phyloP scores from a whole-genome alignment of 2,888 invertebrate genomes.

The Drosophila anomelani region DNA sequence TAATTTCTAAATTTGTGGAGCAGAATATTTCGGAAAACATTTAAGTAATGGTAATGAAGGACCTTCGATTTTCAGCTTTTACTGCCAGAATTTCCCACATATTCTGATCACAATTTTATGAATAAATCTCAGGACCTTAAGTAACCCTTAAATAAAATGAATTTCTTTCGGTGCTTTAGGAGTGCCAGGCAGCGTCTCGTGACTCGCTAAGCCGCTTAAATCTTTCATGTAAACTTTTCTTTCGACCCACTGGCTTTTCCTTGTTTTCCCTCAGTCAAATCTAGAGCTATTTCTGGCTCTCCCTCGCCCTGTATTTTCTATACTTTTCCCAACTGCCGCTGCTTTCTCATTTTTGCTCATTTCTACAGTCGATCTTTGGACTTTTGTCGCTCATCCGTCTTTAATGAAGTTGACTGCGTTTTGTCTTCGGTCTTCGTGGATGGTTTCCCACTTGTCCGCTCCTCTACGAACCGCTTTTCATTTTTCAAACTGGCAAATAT shows the following conservation, averaged over 20 bases:
- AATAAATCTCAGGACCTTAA: background rate
- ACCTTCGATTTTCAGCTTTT: too few species aligned
- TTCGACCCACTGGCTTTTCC: slow-evolving; percentile 20
- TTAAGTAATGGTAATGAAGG: too few species aligned
- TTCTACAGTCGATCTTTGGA: slow-evolving; percentile 63
- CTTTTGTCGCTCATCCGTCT: slow-evolving; percentile 50
- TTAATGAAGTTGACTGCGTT: slow-evolving; percentile 71
- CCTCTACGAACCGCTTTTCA: slow-evolving; percentile 7
- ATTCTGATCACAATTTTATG: too few species aligned
- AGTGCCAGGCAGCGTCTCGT: background rate
- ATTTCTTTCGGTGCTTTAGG: background rate
- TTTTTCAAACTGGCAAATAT: slow-evolving; percentile 41
- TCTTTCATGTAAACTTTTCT: slow-evolving; percentile 77
- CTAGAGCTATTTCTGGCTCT: slow-evolving; percentile 9
- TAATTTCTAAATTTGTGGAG: too few species aligned
- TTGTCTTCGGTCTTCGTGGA: slow-evolving; percentile 20
- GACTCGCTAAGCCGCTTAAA: slow-evolving; percentile 79
- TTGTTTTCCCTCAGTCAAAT: background rate
- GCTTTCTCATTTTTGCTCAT: slow-evolving; percentile 20
- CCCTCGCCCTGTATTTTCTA: background rate
- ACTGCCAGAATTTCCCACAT: background rate
- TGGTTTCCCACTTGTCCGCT: slow-evolving; percentile 4
- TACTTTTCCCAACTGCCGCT: background rate
- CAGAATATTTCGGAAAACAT: too few species aligned
- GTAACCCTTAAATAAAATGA: background rate